phyloP scores from a whole-genome alignment of 2,797 vertebrate genomes.

The Enteromius anoplus region DNA sequence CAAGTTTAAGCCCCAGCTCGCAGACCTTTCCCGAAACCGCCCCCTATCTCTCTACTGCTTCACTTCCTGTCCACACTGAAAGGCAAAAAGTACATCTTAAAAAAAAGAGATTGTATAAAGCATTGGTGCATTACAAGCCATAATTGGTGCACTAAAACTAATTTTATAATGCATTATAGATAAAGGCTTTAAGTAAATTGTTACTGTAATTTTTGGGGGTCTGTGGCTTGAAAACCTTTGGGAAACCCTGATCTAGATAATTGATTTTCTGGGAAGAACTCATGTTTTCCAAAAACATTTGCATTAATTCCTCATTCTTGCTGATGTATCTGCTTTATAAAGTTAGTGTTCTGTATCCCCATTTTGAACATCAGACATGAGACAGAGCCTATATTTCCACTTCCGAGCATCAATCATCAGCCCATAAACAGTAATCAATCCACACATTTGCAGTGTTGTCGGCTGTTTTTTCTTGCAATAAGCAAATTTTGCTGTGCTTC shows the following conservation, averaged over 20 bases:
- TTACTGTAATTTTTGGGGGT: neutral
- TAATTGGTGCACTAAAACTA: neutral
- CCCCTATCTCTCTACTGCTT: no score
- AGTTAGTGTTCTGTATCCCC: neutral
- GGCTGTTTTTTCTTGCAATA: constrained; percentile 10
- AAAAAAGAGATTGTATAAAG: neutral
- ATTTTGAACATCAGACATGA: constrained; percentile 16
- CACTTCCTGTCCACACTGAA: no score
- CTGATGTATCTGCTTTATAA: neutral
- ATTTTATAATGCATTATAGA: neutral
- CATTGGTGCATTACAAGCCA: neutral
- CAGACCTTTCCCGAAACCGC: no score
- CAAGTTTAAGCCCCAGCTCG: no score
- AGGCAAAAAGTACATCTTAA: no score
- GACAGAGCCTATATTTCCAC: neutral
- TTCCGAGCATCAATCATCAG: neutral
- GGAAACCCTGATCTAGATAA: neutral
- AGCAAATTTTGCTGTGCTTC: constrained; percentile 3
- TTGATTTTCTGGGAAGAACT: constrained; percentile 24
- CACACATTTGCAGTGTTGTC: constrained; percentile 1
- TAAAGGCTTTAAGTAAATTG: neutral
- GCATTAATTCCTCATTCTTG: neutral
- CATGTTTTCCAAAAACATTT: neutral
- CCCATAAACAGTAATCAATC: constrained; percentile 8
- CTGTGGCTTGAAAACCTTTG: neutral